phyloP scores from a whole-genome alignment of 2,113 vertebrate species.

The Athene noctua region DNA sequence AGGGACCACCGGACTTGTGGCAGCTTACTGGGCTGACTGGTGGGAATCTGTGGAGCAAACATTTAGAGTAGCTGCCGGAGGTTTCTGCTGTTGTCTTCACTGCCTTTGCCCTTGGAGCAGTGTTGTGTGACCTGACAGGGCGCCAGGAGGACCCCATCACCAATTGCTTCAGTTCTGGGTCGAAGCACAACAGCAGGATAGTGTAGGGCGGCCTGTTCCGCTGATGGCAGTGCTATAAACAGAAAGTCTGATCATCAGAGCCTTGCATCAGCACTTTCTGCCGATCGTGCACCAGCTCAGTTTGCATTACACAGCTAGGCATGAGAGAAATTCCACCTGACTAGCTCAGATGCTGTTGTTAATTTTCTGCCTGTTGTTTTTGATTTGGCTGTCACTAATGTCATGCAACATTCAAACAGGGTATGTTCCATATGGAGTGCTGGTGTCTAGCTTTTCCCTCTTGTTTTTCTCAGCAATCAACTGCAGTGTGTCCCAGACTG shows the following conservation, averaged over 20 bases:
- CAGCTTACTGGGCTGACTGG: background rate
- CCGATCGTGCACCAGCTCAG: background rate
- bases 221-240: background rate
- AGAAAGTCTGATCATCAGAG: background rate
- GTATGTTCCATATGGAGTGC: background rate
- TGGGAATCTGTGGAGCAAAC: background rate
- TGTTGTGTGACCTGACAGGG: background rate
- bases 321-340: background rate
- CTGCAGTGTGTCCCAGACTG: constrained; percentile 90
- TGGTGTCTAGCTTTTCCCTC: background rate
- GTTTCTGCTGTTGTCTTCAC: background rate
- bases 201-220: background rate
- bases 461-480: constrained; percentile 82
- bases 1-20: background rate
- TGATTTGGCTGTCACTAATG: background rate
- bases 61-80: background rate
- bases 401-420: background rate
- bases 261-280: background rate
- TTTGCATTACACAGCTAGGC: background rate
- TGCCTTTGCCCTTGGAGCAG: background rate
- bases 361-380: background rate
- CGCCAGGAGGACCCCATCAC: background rate
- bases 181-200: background rate
- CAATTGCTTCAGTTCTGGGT: background rate
- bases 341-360: background rate